Percentiles rank a stretch among this genome's conserved stretches.
Evolutionary conservation across 1,140 invertebrate species (phyloP).

Genomic region (Drosophila quadrilineata): DNA sequence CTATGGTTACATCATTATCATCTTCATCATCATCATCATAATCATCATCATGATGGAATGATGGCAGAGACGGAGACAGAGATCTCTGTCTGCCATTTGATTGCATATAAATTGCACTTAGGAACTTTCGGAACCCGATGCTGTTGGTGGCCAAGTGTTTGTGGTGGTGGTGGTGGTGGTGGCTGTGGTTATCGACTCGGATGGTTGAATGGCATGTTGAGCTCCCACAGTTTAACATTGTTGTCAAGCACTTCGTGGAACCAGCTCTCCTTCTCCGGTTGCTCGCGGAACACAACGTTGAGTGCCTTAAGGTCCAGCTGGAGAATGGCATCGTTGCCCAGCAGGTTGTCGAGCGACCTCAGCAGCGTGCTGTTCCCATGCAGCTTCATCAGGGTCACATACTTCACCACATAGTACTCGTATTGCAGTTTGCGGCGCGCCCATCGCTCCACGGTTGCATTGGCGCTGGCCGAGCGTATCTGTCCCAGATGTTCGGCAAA

Average conservation of each 20-base stretch:
- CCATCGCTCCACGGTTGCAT: conserved; percentile 89
- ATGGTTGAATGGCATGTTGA: conserved; percentile 85
- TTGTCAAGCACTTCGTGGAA: conserved; percentile 93
- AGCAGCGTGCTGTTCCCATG: conserved; percentile 88
- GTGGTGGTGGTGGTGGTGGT: too few relatives aligned
- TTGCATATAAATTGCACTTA: conserved; percentile 15
- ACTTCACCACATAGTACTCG: conserved; percentile 91
- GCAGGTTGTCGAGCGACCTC: conserved; percentile 86
- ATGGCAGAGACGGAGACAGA: too few relatives aligned
- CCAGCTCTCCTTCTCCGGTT: conserved; percentile 87
- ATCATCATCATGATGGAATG: too few relatives aligned
- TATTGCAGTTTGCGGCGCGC: conserved; percentile 87
- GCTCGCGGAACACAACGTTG: conserved; percentile 88
- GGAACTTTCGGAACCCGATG: conserved; percentile 28
- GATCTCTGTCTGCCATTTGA: neutral
- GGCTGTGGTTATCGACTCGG: conserved; percentile 45
- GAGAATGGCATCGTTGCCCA: conserved; percentile 91
- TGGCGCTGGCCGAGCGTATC: conserved; percentile 88
- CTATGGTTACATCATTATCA: conserved; percentile 43
- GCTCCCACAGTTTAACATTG: conserved; percentile 93
- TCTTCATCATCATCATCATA: too few relatives aligned
- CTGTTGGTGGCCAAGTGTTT: neutral
- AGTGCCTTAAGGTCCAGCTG: conserved; percentile 90
- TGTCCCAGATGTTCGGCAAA: conserved; percentile 91
- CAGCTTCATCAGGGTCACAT: conserved; percentile 89